These are phyloP conservation scores for Conus canariensis DNA, from an alignment of 2,888 invertebrate genomes.

Conservation along the genomic window DNA sequence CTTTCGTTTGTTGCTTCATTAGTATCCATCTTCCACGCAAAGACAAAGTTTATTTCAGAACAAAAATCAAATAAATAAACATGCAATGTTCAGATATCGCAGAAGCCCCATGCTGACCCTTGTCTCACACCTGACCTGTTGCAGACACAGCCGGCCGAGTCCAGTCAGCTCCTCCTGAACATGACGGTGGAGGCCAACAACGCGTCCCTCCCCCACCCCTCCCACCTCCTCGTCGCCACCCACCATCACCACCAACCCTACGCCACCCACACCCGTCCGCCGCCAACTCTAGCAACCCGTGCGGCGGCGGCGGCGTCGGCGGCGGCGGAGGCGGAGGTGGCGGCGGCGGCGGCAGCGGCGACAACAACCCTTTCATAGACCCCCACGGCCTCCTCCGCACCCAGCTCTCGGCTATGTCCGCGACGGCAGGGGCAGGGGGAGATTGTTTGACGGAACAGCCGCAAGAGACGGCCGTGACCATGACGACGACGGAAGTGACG, in stretches of 20 bases:
- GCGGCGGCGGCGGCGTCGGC: neutral
- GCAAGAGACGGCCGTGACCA: neutral
- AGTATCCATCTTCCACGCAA: too few relatives aligned
- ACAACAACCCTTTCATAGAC: neutral
- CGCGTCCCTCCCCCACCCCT: neutral
- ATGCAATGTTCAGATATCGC: neutral
- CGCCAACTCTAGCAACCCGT: neutral
- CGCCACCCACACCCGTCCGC: neutral
- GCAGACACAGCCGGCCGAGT: neutral
- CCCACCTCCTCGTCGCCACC: neutral
- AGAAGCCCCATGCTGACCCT: neutral
- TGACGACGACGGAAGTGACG: slow-evolving; percentile 52
- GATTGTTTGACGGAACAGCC: neutral
- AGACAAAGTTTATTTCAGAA: neutral
- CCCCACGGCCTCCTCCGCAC: neutral
- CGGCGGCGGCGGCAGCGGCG: neutral
- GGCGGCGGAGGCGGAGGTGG: neutral
- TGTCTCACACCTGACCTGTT: neutral
- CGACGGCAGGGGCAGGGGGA: neutral
- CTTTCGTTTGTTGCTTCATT: too few relatives aligned
- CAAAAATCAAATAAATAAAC: too few relatives aligned
- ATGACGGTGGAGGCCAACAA: neutral
- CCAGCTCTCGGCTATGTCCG: neutral
- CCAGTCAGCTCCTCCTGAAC: neutral
- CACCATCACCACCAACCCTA: neutral